A percentile compares a stretch with the other conserved stretches of the same genome.
phyloP scores from a whole-genome alignment of 2,888 invertebrate genomes.

The Drosophila trichaetosa region DNA sequence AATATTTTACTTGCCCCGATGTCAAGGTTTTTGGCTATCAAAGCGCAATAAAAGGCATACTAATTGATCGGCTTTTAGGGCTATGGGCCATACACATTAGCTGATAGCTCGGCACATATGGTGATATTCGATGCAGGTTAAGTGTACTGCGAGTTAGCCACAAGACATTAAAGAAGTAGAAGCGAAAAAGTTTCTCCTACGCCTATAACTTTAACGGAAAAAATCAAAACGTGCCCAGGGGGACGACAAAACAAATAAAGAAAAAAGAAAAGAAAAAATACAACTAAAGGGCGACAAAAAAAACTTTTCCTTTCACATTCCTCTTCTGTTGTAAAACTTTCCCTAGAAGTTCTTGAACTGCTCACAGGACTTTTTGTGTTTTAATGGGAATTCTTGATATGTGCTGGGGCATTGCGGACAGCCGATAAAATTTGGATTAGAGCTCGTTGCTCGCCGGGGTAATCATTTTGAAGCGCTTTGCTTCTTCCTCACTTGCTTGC shows the following conservation, averaged over 20 bases:
- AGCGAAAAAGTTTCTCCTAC: constrained; percentile 51
- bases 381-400: constrained; percentile 38
- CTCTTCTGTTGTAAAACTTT: constrained; percentile 30
- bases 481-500: not conserved
- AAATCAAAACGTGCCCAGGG: constrained; percentile 65
- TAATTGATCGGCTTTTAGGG: constrained; percentile 68
- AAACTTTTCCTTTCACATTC: constrained; percentile 54
- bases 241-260: constrained; percentile 32
- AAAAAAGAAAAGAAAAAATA: not conserved
- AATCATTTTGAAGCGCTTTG: constrained; percentile 16
- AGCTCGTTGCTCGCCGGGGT: constrained; percentile 3
- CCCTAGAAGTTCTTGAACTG: constrained; percentile 19
- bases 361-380: constrained; percentile 24
- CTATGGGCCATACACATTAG: constrained; percentile 40
- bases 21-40: constrained; percentile 10
- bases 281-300: constrained; percentile 24
- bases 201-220: constrained; percentile 45
- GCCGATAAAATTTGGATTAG: constrained; percentile 33
- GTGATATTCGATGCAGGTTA: constrained; percentile 41
- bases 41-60: constrained; percentile 18
- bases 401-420: constrained; percentile 8
- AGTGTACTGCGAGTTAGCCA: constrained; percentile 49
- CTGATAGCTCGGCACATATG: constrained; percentile 30
- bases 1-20: constrained; percentile 14
- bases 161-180: constrained; percentile 45